Evolutionary conservation across 1,140 invertebrate genomes (phyloP).

Genomic region (Drosophila bocqueti): DNA sequence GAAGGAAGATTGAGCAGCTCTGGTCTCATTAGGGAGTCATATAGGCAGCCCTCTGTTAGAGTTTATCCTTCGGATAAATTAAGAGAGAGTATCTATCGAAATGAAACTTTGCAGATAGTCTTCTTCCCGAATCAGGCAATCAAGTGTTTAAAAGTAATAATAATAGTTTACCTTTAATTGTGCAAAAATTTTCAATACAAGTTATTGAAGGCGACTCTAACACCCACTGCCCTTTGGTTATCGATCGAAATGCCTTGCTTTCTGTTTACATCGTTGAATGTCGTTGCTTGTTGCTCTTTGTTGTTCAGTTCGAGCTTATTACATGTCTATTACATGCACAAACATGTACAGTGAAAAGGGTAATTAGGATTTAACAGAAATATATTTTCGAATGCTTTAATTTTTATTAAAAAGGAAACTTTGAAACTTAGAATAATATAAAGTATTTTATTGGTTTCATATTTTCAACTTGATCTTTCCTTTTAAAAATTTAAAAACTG

Average conservation of each 20-base stretch:
- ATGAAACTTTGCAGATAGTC: too few relatives aligned
- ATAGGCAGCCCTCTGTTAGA: too few relatives aligned
- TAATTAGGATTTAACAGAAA: background rate
- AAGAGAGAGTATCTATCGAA: too few relatives aligned
- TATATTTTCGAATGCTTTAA: too few relatives aligned
- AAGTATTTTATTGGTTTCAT: too few relatives aligned
- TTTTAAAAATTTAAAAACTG: too few relatives aligned
- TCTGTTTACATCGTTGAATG: conserved; percentile 31
- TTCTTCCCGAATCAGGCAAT: background rate
- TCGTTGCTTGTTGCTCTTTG: conserved; percentile 17
- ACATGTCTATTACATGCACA: conserved; percentile 25
- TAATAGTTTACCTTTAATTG: background rate
- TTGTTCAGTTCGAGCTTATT: conserved; percentile 22
- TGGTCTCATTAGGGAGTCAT: too few relatives aligned
- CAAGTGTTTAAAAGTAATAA: background rate
- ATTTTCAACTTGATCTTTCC: too few relatives aligned
- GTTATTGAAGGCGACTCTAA: background rate
- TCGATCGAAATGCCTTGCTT: conserved; percentile 18
- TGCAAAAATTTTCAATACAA: background rate
- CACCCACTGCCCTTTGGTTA: conserved; percentile 5
- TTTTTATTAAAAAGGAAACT: too few relatives aligned
- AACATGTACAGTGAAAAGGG: conserved; percentile 7
- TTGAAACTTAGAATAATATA: too few relatives aligned
- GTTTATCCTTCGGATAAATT: too few relatives aligned
- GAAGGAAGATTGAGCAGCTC: too few relatives aligned